phyloP scores from a whole-genome alignment of 2,797 vertebrate species.

The Balearica regulorum region DNA sequence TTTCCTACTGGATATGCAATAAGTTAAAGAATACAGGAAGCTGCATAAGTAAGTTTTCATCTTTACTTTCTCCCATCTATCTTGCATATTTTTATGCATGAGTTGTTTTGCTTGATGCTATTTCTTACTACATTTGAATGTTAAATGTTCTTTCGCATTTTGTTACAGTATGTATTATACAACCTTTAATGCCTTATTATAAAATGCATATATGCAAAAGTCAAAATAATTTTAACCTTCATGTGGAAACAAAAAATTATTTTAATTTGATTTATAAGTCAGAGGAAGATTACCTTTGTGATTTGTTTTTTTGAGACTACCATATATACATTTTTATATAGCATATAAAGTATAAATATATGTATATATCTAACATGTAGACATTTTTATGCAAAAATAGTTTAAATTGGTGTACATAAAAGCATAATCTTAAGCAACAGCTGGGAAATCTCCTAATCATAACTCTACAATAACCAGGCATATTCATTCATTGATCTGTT shows the following conservation, averaged over 20 bases:
- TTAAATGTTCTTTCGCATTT: constrained; percentile 21
- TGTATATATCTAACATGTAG: neutral
- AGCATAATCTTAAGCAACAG: neutral
- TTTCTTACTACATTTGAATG: constrained; percentile 1
- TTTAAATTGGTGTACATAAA: neutral
- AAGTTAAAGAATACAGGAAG: constrained; percentile 9
- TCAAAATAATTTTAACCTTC: neutral
- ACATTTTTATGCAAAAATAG: neutral
- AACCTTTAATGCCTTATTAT: constrained; percentile 43
- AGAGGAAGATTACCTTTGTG: neutral
- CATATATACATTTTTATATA: neutral
- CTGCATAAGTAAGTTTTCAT: neutral
- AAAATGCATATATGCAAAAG: neutral
- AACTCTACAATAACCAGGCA: neutral
- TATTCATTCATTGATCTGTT: neutral
- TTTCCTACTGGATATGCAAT: neutral
- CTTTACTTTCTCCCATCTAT: neutral
- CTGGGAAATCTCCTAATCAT: neutral
- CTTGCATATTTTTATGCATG: constrained; percentile 28
- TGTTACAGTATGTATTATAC: neutral
- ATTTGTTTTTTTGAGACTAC: neutral
- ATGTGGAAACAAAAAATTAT: neutral
- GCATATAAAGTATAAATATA: neutral
- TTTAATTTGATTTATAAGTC: neutral
- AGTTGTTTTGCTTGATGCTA: neutral